Base-by-base conservation (phyloP, 2,888 invertebrate genomes). In the Lapara coniferarum region DNA sequence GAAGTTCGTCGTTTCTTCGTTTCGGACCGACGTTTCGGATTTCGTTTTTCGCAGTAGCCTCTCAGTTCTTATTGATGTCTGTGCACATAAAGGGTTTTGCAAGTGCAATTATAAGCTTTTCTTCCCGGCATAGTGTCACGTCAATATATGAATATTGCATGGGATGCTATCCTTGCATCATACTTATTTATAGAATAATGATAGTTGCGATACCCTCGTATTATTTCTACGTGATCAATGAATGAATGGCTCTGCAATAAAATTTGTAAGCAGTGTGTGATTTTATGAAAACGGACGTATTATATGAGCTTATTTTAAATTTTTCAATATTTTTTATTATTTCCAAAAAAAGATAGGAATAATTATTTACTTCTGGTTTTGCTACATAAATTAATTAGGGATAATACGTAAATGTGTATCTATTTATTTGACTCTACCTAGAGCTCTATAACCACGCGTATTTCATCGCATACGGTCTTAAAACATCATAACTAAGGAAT, bases 101-200 rank as follows among this genome's bases (percentile, higher is more conserved):
- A 59, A 46, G 46, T 59, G 59, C 59, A 59, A 59, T 59, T 58
- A 37, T 44, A 59, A 46, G 12, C 7, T 59, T 3, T 16, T 46
- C 58, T 37, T n/a, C 44, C 37, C 37, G 37, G 44, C 59, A 59
- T 59, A 59, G 10, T 59, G 16, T 59, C 59, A 59, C 59, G 59
- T 59, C 16, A 46, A 59, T 46, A 59, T 16, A 59, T 46, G 59
- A 59, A 59, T 59, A 59, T 44, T 59, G 46, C 59, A 59, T 59
- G 44, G 44, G 10, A 59, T 44, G 44, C 44, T 44, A 59, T 10
- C 46, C 59, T 46, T 59, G 44, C 44, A 46, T 46, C 44, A 59
- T 59, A 59, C n/a, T 59, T 59, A 59, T 59, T 59, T 59, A 46
- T 46, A 46, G 59, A 44, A 44, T 53, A 46, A 12, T 16, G 44